These are phyloP conservation scores for Melanchra persicariae DNA, from an alignment of 2,888 invertebrate species.

Conservation along the genomic window DNA sequence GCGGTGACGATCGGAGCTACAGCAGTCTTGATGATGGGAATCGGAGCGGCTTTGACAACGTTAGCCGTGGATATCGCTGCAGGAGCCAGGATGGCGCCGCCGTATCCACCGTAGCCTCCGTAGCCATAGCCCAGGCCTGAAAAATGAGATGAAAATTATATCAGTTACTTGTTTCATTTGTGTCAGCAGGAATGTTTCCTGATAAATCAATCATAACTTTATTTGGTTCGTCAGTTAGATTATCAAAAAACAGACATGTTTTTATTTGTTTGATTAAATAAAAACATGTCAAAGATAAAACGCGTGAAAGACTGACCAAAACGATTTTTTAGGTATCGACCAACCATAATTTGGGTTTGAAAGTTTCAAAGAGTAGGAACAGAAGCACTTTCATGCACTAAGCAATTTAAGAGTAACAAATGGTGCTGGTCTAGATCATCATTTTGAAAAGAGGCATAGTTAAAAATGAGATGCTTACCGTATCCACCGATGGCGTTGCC, in stretches of 20 bases:
- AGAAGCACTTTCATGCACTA: too few relatives aligned
- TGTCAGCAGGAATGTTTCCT: too few relatives aligned
- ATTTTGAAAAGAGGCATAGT: not conserved
- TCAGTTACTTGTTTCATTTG: not conserved
- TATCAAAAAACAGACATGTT: too few relatives aligned
- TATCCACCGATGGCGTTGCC: slow-evolving; percentile 66
- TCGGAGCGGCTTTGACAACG: slow-evolving; percentile 81
- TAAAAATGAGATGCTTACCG: slow-evolving; percentile 45
- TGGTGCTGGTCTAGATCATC: too few relatives aligned
- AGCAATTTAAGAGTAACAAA: not conserved
- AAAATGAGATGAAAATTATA: slow-evolving; percentile 3
- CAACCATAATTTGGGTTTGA: not conserved
- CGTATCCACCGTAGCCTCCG: slow-evolving; percentile 44
- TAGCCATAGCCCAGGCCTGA: slow-evolving; percentile 60
- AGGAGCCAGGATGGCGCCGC: slow-evolving; percentile 68
- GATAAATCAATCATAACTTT: too few relatives aligned
- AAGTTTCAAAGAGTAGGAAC: not conserved
- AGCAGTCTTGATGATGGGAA: slow-evolving; percentile 79
- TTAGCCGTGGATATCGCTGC: slow-evolving; percentile 83
- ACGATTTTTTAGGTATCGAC: too few relatives aligned
- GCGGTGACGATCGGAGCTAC: slow-evolving; percentile 76
- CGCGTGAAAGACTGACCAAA: too few relatives aligned
- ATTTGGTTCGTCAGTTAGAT: too few relatives aligned
- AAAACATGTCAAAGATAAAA: too few relatives aligned
- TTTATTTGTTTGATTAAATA: too few relatives aligned